Percentiles rank a stretch among this genome's conserved stretches.
phyloP scores from a whole-genome alignment of 2,113 vertebrate species.

The Tursiops truncatus region DNA sequence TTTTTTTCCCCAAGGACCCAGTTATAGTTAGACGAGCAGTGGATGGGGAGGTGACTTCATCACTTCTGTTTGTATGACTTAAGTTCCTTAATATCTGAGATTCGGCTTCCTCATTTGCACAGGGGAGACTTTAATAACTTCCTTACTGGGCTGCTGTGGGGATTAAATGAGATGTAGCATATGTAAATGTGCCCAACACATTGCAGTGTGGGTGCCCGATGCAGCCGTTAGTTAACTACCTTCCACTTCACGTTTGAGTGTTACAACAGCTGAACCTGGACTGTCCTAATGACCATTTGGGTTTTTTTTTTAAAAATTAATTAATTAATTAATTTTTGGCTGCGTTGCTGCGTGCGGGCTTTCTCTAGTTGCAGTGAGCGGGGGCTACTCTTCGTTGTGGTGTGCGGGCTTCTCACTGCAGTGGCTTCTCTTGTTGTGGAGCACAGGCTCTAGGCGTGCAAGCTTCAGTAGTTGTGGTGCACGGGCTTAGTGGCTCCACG shows the following conservation, averaged over 20 bases:
- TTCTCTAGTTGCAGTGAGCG: too few relatives aligned
- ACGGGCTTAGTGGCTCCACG: too few relatives aligned
- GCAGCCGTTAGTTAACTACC: neutral
- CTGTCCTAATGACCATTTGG: neutral
- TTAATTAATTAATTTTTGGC: too few relatives aligned
- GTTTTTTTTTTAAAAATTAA: neutral
- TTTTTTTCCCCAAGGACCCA: neutral
- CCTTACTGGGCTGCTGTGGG: neutral
- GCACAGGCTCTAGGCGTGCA: too few relatives aligned
- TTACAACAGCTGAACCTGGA: neutral
- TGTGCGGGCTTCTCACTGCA: accelerated
- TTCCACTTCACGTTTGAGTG: neutral
- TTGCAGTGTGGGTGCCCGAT: neutral
- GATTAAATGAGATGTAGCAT: neutral
- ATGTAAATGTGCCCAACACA: neutral
- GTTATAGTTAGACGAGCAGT: neutral
- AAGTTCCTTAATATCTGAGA: neutral
- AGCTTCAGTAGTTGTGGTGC: too few relatives aligned
- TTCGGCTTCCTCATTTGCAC: neutral
- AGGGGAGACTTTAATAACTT: neutral
- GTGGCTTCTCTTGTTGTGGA: too few relatives aligned
- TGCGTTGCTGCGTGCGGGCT: accelerated
- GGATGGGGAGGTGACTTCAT: neutral
- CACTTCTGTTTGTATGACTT: neutral
- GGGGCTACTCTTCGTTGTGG: too few relatives aligned